Evolutionary conservation across 2,113 vertebrate genomes (phyloP).

Genomic region (Amphilophus citrinellus): DNA sequence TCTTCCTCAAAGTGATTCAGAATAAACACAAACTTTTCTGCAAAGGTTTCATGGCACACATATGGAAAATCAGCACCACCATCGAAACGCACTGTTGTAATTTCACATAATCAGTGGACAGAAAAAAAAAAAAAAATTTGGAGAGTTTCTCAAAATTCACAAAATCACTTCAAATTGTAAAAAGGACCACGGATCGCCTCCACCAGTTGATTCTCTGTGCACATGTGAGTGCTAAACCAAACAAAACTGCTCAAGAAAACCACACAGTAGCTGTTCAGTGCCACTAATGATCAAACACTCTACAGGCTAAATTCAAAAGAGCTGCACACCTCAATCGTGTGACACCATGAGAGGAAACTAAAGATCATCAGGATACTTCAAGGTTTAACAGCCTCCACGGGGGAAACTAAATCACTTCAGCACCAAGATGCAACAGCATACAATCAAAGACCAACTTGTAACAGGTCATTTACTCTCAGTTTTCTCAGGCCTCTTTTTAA

Average conservation of each 20-base stretch:
- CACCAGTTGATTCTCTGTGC: background rate
- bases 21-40: background rate
- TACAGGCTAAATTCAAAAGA: background rate
- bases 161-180: too few relatives aligned
- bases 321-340: accelerated
- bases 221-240: background rate
- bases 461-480: background rate
- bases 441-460: background rate
- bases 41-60: too few relatives aligned
- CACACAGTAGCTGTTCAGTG: background rate
- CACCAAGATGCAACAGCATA: background rate
- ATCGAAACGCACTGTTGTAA: too few relatives aligned
- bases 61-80: too few relatives aligned
- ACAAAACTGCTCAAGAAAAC: background rate
- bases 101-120: too few relatives aligned
- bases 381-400: background rate
- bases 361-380: background rate
- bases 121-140: too few relatives aligned
- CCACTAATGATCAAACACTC: background rate
- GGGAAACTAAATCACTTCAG: background rate
- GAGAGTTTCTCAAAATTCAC: too few relatives aligned
- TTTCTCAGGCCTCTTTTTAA: background rate
- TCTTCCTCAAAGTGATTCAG: background rate
- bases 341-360: background rate
- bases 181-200: accelerated